Evolutionary conservation across 2,113 vertebrate genomes (phyloP).

Genomic region (Stomatorhinus ivindoensis): DNA sequence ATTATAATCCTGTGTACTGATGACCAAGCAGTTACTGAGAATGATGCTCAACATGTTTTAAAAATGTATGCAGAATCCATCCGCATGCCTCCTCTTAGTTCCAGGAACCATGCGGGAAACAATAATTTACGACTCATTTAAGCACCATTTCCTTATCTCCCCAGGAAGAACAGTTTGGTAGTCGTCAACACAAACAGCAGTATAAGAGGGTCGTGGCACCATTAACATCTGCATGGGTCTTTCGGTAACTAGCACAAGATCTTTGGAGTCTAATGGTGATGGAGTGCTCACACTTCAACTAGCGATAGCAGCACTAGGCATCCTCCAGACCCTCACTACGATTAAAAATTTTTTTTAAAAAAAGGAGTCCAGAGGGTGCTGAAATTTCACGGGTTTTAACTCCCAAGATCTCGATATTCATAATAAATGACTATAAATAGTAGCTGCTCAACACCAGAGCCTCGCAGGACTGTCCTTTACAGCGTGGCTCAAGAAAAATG

Average conservation of each 20-base stretch:
- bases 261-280: background rate
- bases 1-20: background rate
- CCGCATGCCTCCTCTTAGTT: background rate
- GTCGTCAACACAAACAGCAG: background rate
- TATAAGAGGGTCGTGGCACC: background rate
- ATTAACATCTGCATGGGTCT: background rate
- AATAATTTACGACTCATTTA: background rate
- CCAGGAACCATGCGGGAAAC: background rate
- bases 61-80: background rate
- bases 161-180: background rate
- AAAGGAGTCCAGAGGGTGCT: background rate
- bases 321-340: background rate
- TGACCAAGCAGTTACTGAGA: background rate
- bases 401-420: background rate
- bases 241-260: background rate
- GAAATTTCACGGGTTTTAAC: background rate
- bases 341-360: background rate
- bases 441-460: background rate
- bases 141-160: background rate
- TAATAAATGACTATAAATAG: background rate
- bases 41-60: background rate
- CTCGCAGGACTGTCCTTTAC: background rate
- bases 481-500: background rate
- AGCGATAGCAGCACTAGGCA: background rate
- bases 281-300: background rate